Evolutionary conservation across 1,140 invertebrate genomes (phyloP).

Genomic region (Musca vetustissima): DNA sequence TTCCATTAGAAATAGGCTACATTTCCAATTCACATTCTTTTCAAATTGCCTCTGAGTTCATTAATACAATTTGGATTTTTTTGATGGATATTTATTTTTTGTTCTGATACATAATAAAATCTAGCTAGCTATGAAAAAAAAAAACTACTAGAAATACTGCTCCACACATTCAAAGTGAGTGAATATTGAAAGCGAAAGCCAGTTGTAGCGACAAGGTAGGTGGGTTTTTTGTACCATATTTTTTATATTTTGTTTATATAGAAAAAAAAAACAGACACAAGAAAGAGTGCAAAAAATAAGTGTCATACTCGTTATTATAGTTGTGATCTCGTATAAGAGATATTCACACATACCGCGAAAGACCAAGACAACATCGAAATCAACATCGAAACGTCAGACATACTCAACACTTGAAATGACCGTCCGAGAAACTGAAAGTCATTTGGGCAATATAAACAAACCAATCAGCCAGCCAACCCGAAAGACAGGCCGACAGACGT

Average conservation of each 20-base stretch:
- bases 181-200: conserved; percentile 51
- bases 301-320: conserved; percentile 24
- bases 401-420: conserved; percentile 1
- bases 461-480: no score
- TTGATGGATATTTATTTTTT: no score
- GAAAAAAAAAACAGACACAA: neutral
- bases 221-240: conserved; percentile 34
- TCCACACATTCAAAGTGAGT: neutral
- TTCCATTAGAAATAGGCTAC: no score
- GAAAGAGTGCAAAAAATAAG: conserved; percentile 7
- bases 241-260: no score
- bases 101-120: no score
- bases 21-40: no score
- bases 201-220: conserved; percentile 50
- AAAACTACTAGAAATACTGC: no score
- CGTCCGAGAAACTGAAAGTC: conserved; percentile 22
- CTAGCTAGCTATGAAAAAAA: no score
- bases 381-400: neutral
- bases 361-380: no score
- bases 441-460: conserved; percentile 7
- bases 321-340: conserved; percentile 1
- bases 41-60: no score
- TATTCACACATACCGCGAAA: neutral
- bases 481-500: neutral
- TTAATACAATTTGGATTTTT: no score